Evolutionary conservation across 1,140 invertebrate genomes (phyloP), one percentile per base, ranked within the genome.

Genomic region (Magallana angulata): DNA sequence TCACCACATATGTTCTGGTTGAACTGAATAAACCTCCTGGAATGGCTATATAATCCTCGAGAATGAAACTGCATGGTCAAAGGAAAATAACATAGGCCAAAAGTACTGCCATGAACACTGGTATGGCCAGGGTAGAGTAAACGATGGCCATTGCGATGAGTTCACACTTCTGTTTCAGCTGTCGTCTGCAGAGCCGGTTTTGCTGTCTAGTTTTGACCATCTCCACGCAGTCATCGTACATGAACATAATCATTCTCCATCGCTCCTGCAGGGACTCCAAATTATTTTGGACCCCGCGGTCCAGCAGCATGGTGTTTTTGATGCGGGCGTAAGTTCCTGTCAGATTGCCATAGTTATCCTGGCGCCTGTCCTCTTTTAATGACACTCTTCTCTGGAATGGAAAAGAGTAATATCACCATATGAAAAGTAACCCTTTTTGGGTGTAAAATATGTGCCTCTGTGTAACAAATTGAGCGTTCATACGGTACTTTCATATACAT

Each of bases 221-320:
- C 30, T 89, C 89, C 86, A 91, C 87, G 85, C 92, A 92, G 58
- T 92, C 92, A 5, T 92, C 90, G 60, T 91, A 91, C 92, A 92
- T 92, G 76, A 90, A 92, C 90, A 91, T 92, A 7, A 92, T 88
- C 92, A 92, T 92, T 18, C 89, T 82, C 90, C 91, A 92, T 84
- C 91, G 88, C 84, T 92, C 92, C 82, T 90, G 88, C 71, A 92
- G 86, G 24, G 89, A 89, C 57, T 92, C 92, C 16, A 92, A 81
- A 59, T 90, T 89, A 80, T 89, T 92, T 30, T 85, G 86, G 1
- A 92, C 90, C n/a, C 87, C 85, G 11, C 84, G 85, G 36, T 92
- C 91, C 12, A 86, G 48, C 76, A 92, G 57, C 36, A 92, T 90
- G 5, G 88, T 85, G 76, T 92, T 86, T 64, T 68, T 84, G 2